Conservation (phyloP, 2,888 invertebrate species). For the Drosophila borealis region DNA sequence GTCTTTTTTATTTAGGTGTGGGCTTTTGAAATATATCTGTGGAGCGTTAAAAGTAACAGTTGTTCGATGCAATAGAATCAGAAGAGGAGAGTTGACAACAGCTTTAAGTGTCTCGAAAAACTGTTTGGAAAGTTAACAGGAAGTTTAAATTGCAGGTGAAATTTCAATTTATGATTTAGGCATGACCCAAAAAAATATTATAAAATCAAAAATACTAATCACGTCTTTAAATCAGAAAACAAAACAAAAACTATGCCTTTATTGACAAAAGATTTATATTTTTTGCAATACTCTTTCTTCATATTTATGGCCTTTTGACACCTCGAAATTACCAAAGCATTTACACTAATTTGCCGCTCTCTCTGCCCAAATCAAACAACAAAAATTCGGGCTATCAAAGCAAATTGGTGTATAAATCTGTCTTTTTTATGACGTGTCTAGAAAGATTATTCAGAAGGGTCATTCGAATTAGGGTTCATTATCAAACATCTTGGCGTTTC, state of each 20-base stretch:
- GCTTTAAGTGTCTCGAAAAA: slow-evolving; percentile 3
- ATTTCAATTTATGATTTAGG: slow-evolving; percentile 12
- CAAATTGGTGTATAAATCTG: slow-evolving; percentile 56
- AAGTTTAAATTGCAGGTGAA: slow-evolving; percentile 33
- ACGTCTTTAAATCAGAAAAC: slow-evolving; percentile 5
- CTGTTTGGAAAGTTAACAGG: slow-evolving; percentile 42
- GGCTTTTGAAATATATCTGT: slow-evolving; percentile 14
- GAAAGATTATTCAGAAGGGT: slow-evolving; percentile 49
- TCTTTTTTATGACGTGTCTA: slow-evolving; percentile 35
- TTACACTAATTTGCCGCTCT: slow-evolving; percentile 43
- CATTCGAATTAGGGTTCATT: slow-evolving; percentile 43
- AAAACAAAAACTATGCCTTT: slow-evolving; percentile 39
- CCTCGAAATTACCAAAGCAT: slow-evolving; percentile 26
- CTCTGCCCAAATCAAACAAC: slow-evolving; percentile 12
- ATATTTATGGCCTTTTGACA: slow-evolving; percentile 39
- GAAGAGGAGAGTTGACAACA: slow-evolving; percentile 3
- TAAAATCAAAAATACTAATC: slow-evolving; percentile 21
- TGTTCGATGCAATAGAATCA: slow-evolving; percentile 33
- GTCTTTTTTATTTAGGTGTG: slow-evolving; percentile 10
- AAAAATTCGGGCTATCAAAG: slow-evolving; percentile 10
- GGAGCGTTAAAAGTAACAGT: slow-evolving; percentile 36
- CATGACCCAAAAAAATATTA: slow-evolving; percentile 26
- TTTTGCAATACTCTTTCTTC: slow-evolving; percentile 40
- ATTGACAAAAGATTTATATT: slow-evolving; percentile 45
- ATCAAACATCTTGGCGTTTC: slow-evolving; percentile 6